Conservation (phyloP, 2,113 vertebrate genomes). For the Phrynosoma blainvillii region DNA sequence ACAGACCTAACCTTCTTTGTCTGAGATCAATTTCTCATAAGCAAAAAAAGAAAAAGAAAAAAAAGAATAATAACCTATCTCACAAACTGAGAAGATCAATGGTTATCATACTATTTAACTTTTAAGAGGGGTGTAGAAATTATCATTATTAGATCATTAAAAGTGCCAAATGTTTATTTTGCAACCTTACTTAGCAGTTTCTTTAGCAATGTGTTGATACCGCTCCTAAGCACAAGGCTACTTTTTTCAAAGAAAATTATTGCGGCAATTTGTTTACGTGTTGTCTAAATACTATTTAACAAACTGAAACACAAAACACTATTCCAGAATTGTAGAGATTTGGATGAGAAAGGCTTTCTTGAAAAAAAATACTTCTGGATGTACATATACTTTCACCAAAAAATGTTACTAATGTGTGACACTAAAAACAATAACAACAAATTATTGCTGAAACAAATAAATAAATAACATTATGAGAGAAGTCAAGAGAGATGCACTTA, state of each 20-base stretch:
- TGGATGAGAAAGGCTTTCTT: conserved; percentile 4
- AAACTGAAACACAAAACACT: conserved; percentile 32
- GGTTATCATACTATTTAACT: not conserved
- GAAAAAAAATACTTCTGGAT: not conserved
- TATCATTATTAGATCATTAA: not conserved
- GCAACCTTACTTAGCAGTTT: not conserved
- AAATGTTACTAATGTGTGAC: not conserved
- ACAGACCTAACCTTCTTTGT: not conserved
- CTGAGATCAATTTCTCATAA: not conserved
- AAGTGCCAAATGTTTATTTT: not conserved
- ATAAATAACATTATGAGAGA: too few species aligned
- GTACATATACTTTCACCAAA: not conserved
- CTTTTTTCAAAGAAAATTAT: not conserved
- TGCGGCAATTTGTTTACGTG: not conserved
- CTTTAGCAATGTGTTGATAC: not conserved
- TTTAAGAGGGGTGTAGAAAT: not conserved
- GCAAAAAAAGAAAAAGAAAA: not conserved
- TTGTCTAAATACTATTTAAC: not conserved
- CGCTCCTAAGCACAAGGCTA: not conserved
- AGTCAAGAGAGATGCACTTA: conserved; percentile 67
- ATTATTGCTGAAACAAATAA: too few species aligned
- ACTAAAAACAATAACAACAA: too few species aligned
- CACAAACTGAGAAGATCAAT: not conserved
- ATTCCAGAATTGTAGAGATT: not conserved
- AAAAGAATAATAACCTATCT: not conserved